Evolutionary conservation across 1,140 invertebrate genomes (phyloP).

Genomic region (Zaprionus ornatus): DNA sequence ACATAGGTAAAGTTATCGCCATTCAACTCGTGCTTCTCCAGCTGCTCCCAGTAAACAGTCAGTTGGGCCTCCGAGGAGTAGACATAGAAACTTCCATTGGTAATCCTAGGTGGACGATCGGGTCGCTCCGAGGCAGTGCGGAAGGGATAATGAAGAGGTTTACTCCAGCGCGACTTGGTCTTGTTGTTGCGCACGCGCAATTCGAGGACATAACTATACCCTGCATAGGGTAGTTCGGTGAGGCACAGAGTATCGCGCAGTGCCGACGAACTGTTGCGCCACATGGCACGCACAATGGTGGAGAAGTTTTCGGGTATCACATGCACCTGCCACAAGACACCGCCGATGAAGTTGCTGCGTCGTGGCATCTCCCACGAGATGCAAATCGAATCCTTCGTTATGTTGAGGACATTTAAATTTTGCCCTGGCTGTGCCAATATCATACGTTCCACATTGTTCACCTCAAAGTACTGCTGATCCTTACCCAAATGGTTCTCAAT

Average conservation of each 20-base stretch:
- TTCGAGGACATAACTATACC: conserved; percentile 57
- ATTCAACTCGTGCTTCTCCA: conserved; percentile 58
- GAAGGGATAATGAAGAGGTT: conserved; percentile 53
- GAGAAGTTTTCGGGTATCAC: conserved; percentile 55
- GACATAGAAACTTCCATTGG: conserved; percentile 70
- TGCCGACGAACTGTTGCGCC: conserved; percentile 55
- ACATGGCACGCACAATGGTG: conserved; percentile 30
- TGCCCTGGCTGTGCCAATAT: conserved; percentile 57
- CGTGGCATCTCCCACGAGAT: conserved; percentile 65
- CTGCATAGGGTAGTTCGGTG: conserved; percentile 59
- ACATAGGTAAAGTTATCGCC: conserved; percentile 58
- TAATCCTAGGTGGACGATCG: conserved; percentile 58
- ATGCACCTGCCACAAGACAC: conserved; percentile 55
- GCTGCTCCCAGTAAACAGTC: conserved; percentile 67
- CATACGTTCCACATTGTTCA: conserved; percentile 56
- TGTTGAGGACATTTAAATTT: conserved; percentile 48
- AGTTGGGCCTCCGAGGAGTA: conserved; percentile 55
- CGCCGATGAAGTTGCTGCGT: conserved; percentile 57
- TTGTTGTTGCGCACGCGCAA: conserved; percentile 69
- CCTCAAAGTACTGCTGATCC: conserved; percentile 28
- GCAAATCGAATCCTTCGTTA: conserved; percentile 54
- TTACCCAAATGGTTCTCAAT: conserved; percentile 45
- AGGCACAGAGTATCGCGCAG: conserved; percentile 60
- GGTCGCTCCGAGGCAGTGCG: conserved; percentile 51
- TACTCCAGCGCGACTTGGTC: conserved; percentile 60